Percentiles rank a stretch among this genome's conserved stretches.
Conservation (phyloP, 2,888 invertebrate species). For the Microdon myrmicae region DNA sequence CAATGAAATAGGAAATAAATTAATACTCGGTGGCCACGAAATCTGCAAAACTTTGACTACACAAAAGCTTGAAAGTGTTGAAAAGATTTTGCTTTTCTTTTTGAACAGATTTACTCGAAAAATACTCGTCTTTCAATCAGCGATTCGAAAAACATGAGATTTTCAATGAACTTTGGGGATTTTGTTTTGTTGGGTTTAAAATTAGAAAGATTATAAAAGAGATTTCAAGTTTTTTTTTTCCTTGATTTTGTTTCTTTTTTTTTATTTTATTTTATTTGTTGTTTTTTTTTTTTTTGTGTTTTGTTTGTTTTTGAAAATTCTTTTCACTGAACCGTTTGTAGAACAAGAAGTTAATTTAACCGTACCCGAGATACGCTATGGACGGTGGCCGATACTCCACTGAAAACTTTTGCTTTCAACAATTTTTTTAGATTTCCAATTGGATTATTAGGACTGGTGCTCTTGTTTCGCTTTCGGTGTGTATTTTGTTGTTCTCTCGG, state of each 20-base stretch:
- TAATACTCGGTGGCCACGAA: no score
- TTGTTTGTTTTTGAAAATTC: neutral
- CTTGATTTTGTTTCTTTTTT: slow-evolving; percentile 19
- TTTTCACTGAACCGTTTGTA: slow-evolving; percentile 36
- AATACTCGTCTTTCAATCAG: no score
- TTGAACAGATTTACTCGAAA: no score
- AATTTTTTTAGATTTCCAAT: slow-evolving; percentile 48
- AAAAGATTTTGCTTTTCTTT: no score
- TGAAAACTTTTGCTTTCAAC: slow-evolving; percentile 50
- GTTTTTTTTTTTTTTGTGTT: slow-evolving; percentile 21
- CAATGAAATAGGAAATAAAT: no score
- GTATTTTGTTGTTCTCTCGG: slow-evolving; percentile 22
- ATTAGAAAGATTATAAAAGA: no score
- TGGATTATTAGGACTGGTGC: slow-evolving; percentile 18
- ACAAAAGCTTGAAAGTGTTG: no score
- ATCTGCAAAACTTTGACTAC: no score
- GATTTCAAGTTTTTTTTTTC: slow-evolving; percentile 18
- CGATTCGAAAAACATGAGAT: no score
- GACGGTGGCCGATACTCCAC: slow-evolving; percentile 53
- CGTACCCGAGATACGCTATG: slow-evolving; percentile 46
- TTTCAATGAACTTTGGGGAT: no score
- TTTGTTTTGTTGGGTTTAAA: no score
- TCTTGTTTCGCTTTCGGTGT: slow-evolving; percentile 22
- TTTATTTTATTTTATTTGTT: neutral
- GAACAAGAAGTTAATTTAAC: slow-evolving; percentile 15